Base-by-base conservation (phyloP, 2,888 invertebrate species). In the Mesodorylaimus sp. region DNA sequence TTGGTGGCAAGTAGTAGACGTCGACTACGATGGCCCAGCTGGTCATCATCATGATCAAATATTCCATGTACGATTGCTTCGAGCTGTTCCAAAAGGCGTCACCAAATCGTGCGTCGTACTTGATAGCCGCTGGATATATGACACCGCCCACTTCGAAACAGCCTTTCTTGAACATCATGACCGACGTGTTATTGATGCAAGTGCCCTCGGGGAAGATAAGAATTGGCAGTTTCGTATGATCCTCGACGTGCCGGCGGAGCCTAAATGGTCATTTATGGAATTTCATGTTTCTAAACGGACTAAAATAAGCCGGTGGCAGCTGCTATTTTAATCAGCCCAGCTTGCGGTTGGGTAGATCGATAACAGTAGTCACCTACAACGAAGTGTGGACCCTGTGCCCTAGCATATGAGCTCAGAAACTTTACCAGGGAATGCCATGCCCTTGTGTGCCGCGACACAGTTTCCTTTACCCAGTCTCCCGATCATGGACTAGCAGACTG, bases 101-200 rank as follows among this genome's bases (percentile, higher is more conserved):
- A 21, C 95, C 95, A 72, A 97, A 95, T 49, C 85, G 76, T 0
- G 89, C 80, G 74, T 99, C 95, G 72, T 97, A 97, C 49, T 97
- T 97, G 61, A 97, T 93, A 24, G 97, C 95, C 3, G 93, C 97
- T 0, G 97, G 97, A 71, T 95, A 95, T 55, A 97, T 86, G 23
- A 84, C 80, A 50, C 87, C 83, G 2, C 86, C 91, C 16, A 93
- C 88, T 75, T 97, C 97, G 68, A 99, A 99, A 67, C 91, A 91
- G 13, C 97, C 97, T 69, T 99, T 99, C 71, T 97, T 97, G 73
- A 99, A 99, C 74, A 95, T 95, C 97, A 99, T 97, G 5, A 99
- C 97, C 0, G 91, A 91, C 0, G 97, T 97, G 70, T 99, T 99
- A 69, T 99, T 99, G 63, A 99, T 97, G 70, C 97, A 99, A 0